These are phyloP conservation scores for Platygyra sinensis DNA, from an alignment of 64 coral and sea anemone genomes.

Conservation along the genomic window DNA sequence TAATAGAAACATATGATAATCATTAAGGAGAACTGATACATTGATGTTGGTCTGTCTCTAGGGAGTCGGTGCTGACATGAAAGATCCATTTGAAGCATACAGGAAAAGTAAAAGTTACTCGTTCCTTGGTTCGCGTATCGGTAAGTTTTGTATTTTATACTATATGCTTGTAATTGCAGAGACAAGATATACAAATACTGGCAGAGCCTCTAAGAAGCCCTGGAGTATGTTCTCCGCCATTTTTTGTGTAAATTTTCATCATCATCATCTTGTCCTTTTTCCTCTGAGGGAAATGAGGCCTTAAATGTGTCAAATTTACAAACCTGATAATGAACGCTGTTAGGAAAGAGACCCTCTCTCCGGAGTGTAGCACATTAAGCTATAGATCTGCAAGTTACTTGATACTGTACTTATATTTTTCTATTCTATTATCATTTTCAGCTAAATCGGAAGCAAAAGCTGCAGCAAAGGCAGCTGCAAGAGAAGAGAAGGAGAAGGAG, in stretches of 20 bases:
- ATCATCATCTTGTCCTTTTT: too few species aligned
- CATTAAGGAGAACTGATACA: not conserved
- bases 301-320: too few species aligned
- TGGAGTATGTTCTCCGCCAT: too few species aligned
- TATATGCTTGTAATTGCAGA: not conserved
- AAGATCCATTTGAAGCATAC: slow-evolving; percentile 83
- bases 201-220: too few species aligned
- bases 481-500: not conserved
- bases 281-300: too few species aligned
- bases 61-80: slow-evolving; percentile 75
- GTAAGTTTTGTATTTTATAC: not conserved
- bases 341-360: too few species aligned
- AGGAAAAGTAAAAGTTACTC: slow-evolving; percentile 85
- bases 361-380: too few species aligned
- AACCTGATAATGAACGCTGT: too few species aligned
- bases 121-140: slow-evolving; percentile 59
- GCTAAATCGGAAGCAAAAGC: slow-evolving; percentile 1
- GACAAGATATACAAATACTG: not conserved
- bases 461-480: not conserved
- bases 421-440: not conserved
- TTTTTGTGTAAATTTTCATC: too few species aligned
- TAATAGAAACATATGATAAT: too few species aligned
- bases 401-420: not conserved
- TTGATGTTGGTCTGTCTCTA: slow-evolving; percentile 18
- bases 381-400: too few species aligned